Conservation (phyloP, 2,888 invertebrate species). For the Ceriagrion tenellum region DNA sequence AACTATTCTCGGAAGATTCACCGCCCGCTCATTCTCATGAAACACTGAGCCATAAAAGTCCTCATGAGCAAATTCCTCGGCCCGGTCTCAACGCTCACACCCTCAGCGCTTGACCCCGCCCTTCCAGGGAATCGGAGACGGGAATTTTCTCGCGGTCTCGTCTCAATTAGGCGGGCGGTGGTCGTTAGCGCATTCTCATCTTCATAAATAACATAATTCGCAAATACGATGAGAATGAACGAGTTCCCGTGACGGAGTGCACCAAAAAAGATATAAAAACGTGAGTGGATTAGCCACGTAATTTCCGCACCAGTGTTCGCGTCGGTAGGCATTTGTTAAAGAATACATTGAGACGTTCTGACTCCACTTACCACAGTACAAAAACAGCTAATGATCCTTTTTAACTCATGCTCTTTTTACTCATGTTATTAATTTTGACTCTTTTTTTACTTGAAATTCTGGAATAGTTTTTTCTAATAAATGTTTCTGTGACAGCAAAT, state of each 20-base stretch:
- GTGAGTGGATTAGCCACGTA: neutral
- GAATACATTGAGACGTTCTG: neutral
- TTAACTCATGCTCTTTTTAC: too few relatives aligned
- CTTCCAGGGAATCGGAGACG: neutral
- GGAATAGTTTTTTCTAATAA: too few relatives aligned
- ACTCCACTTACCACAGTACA: too few relatives aligned
- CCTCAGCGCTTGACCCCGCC: neutral
- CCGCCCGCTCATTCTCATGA: neutral
- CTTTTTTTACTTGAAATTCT: too few relatives aligned
- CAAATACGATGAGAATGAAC: neutral
- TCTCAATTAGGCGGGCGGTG: neutral
- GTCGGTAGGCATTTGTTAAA: neutral
- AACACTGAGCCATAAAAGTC: neutral
- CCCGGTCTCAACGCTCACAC: neutral
- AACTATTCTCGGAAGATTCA: neutral
- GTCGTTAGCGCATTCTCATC: conserved; percentile 16
- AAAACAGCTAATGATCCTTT: too few relatives aligned
- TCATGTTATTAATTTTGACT: too few relatives aligned
- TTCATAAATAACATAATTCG: neutral
- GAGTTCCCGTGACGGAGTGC: neutral
- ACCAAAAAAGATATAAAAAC: neutral
- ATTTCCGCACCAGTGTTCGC: neutral
- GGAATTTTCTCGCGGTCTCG: conserved; percentile 3
- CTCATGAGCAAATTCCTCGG: neutral
- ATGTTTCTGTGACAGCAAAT: too few relatives aligned